These are phyloP conservation scores for Nephrocerus scutellatus DNA, from an alignment of 2,888 invertebrate species.

Conservation along the genomic window DNA sequence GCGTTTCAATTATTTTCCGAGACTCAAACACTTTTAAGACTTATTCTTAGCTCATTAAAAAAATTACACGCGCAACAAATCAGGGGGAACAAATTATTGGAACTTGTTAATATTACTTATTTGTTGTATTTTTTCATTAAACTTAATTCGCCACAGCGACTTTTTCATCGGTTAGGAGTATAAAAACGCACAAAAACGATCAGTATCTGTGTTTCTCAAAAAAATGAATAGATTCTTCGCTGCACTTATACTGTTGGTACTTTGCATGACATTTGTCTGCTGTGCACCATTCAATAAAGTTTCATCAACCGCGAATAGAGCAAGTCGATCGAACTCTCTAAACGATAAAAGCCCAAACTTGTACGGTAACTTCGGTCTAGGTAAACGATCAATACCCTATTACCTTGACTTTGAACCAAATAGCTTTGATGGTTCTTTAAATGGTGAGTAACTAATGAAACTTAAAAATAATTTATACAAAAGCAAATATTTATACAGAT, in stretches of 20 bases:
- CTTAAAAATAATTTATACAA: too few relatives aligned
- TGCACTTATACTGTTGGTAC: conserved; percentile 31
- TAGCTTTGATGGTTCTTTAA: conserved; percentile 14
- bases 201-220: not conserved
- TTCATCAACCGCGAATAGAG: conserved; percentile 14
- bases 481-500: too few relatives aligned
- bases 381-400: conserved; percentile 35
- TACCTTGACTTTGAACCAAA: conserved; percentile 13
- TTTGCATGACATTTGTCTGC: conserved; percentile 32
- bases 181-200: not conserved
- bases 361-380: conserved; percentile 46
- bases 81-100: too few relatives aligned
- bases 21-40: too few relatives aligned
- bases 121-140: too few relatives aligned
- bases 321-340: conserved; percentile 11
- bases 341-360: conserved; percentile 18
- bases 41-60: too few relatives aligned
- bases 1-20: too few relatives aligned
- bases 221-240: conserved; percentile 27
- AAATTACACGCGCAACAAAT: too few relatives aligned
- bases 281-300: conserved; percentile 31
- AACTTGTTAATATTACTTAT: too few relatives aligned
- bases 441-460: conserved; percentile 12
- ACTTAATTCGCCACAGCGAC: too few relatives aligned
- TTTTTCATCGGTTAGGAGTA: not conserved